A percentile compares a stretch with the other conserved stretches of the same genome.
Evolutionary conservation across 1,140 invertebrate species (phyloP).

Genomic region (Drosophila equinoxialis): DNA sequence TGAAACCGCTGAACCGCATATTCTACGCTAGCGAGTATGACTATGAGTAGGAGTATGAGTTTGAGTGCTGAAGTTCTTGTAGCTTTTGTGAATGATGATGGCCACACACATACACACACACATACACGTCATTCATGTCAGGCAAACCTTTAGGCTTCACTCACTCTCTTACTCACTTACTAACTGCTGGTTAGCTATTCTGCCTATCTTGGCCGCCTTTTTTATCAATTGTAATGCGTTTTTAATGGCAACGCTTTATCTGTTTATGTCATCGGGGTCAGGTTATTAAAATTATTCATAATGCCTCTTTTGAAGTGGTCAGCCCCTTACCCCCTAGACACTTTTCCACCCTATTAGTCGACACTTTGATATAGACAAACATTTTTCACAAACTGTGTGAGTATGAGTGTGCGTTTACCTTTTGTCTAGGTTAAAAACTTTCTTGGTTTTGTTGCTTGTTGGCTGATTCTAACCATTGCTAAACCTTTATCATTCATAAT

Average conservation of each 20-base stretch:
- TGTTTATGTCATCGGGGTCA: constrained; percentile 71
- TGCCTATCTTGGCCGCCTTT: constrained; percentile 15
- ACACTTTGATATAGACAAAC: constrained; percentile 58
- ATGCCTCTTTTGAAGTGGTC: constrained; percentile 25
- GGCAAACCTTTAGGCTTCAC: constrained; percentile 44
- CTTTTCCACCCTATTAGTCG: constrained; percentile 28
- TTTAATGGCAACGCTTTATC: constrained; percentile 73
- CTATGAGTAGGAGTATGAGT: constrained; percentile 20
- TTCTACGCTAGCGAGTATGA: constrained; percentile 13
- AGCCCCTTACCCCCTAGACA: constrained; percentile 7
- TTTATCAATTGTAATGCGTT: constrained; percentile 79
- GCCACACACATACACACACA: constrained; percentile 25
- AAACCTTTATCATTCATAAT: constrained; percentile 75
- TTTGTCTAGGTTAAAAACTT: constrained; percentile 9
- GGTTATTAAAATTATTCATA: constrained; percentile 77
- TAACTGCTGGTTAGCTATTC: neutral
- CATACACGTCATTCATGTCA: constrained; percentile 56
- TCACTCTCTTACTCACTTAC: constrained; percentile 10
- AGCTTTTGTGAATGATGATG: constrained; percentile 75
- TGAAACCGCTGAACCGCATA: constrained; percentile 5
- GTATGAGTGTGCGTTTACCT: too few species aligned
- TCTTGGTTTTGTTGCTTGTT: constrained; percentile 33
- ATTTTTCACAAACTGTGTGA: constrained; percentile 46
- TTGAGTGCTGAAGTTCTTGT: constrained; percentile 26
- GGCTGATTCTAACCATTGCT: constrained; percentile 33